Evolutionary conservation across 2,888 invertebrate species (phyloP), one percentile per base, ranked within the genome.

Genomic region (Tortrix viridana): DNA sequence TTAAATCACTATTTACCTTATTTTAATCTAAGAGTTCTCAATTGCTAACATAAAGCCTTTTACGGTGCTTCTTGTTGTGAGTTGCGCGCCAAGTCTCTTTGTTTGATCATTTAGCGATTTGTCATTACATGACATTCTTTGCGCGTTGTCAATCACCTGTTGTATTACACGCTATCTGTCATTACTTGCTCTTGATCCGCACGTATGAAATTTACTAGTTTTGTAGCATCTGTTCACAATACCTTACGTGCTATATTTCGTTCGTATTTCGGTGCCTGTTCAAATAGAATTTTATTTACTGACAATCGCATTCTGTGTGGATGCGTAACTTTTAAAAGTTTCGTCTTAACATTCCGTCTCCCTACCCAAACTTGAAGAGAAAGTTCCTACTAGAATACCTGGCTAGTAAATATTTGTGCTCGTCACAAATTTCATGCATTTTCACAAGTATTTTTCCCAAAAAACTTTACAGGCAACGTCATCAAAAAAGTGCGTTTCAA

Each of bases 401-500:
- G 32, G 50, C 49, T 26, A 43, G 58, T 50, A 59, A 50, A 50
- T 59, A 32, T 43, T 50, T 50, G 50, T 16, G 41, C 41, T 41
- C 5, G n/a, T 41, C 14, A 16, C 14, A 41, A 41, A 14, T 16
- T n/a, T n/a, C 14, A 41, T 32, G 32, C 41, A 16, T 41, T 41
- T n/a, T n/a, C 41, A 6, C 14, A 12, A n/a, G 7, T 12, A 14
- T 38, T 14, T 1, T 9, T 37, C 14, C 4, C 37, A 14, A 16
- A 16, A 3, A 48, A 20, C 14, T 6, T n/a, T 14, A 22, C 14
- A 16, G 20, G 23, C 20, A 23, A n/a, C 7, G 5, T 23, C 14
- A 22, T 47, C 75, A 75, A 74, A 79, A 78, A 75, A 73, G 75
- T 75, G 73, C 69, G 72, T 72, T 72, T 58, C 67, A 68, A 72